Base-by-base conservation (phyloP, 1,140 invertebrate genomes). In the Subanguina moxae region DNA sequence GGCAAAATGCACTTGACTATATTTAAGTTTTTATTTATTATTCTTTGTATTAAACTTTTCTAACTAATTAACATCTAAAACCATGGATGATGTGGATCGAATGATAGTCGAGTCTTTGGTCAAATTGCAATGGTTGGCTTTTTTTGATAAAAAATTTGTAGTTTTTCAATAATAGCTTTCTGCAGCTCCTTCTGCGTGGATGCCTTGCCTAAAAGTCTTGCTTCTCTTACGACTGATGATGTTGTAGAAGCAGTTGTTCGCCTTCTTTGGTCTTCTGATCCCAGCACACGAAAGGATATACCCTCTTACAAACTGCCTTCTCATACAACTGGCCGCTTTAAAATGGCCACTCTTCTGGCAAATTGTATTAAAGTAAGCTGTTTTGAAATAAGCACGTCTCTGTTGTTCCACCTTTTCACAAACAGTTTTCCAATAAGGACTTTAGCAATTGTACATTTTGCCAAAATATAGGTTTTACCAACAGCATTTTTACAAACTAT, bases 21-120 rank as follows among this genome's bases (percentile, higher is more conserved):
- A n/a, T n/a, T n/a, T n/a, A n/a, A n/a, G n/a, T n/a, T n/a, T n/a
- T n/a, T n/a, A n/a, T n/a, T n/a, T n/a, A n/a, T n/a, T n/a, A 38
- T 38, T 38, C 32, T 11, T 38, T 38, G 32, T 38, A 5, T 38
- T 38, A 38, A 11, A 38, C 32, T 11, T 38, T 38, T 38, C 32
- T 38, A 38, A 11, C 32, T 38, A 38, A 38, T 38, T 38, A 5
- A 38, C 43, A 61, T 3, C n/a, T 45, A 61, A 17, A 21, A 67
- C n/a, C 1, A 71, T 71, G 69, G 69, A 71, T 28, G 56, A 71
- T 57, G 67, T 71, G 0, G 69, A 71, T 61, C 67, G 66, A n/a
- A 71, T 71, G 70, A 71, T 71, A 27, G 1, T 71, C 43, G 69
- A 72, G 19, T 64, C 30, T 23, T 46, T 71, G 15, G n/a, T 56